These are phyloP conservation scores for Cactoblastis cactorum DNA, from an alignment of 2,888 invertebrate species.

Conservation along the genomic window DNA sequence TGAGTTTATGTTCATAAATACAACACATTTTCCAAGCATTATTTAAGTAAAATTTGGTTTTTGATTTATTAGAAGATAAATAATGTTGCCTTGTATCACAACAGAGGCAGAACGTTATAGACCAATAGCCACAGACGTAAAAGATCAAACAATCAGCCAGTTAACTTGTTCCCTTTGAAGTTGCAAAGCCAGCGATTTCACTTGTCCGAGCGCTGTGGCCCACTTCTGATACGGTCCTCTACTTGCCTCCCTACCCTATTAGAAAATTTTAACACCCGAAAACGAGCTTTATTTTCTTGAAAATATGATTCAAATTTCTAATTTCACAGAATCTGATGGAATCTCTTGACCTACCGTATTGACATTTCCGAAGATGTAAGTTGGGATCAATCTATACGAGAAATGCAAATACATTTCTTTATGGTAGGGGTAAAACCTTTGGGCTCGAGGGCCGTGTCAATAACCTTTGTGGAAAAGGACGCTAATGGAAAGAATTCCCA, in stretches of 20 bases:
- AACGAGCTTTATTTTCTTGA: slow-evolving; percentile 19
- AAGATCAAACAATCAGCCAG: slow-evolving; percentile 10
- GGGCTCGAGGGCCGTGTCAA: slow-evolving; percentile 56
- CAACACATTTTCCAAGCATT: too few species aligned
- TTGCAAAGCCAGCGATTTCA: slow-evolving; percentile 3
- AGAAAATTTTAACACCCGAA: slow-evolving; percentile 21
- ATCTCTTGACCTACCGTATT: slow-evolving; percentile 53
- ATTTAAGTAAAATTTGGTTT: too few species aligned
- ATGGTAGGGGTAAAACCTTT: slow-evolving; percentile 48
- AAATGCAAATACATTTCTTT: slow-evolving; percentile 70
- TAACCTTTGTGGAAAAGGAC: slow-evolving; percentile 63
- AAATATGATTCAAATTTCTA: slow-evolving; percentile 16
- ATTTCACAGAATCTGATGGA: background rate
- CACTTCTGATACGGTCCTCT: slow-evolving; percentile 25
- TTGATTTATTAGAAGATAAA: background rate
- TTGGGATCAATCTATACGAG: slow-evolving; percentile 57
- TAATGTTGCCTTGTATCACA: background rate
- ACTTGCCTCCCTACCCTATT: slow-evolving; percentile 23
- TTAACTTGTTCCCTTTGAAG: slow-evolving; percentile 11
- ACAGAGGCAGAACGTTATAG: background rate
- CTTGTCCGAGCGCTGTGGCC: slow-evolving; percentile 18
- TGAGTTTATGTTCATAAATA: background rate
- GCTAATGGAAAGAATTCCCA: slow-evolving; percentile 61
- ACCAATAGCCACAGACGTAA: background rate
- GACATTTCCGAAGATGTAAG: slow-evolving; percentile 48